phyloP scores from a whole-genome alignment of 2,797 vertebrate species.

The Acropternis orthonyx region DNA sequence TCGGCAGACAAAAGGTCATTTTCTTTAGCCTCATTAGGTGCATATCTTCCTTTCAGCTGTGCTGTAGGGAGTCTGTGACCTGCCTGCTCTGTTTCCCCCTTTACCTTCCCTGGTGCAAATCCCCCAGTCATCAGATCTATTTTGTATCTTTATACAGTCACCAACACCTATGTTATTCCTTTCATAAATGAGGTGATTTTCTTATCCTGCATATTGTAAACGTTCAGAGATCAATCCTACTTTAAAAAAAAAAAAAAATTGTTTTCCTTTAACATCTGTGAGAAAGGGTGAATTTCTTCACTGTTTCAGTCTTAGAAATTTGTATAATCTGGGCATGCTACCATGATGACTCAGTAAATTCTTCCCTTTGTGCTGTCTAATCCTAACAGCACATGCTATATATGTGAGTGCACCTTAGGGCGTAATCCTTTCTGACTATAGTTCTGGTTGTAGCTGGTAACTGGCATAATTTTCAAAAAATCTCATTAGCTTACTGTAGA shows the following conservation, averaged over 20 bases:
- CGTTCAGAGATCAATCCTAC: neutral
- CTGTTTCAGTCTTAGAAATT: neutral
- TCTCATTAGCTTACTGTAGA: conserved; percentile 11
- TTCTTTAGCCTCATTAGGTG: neutral
- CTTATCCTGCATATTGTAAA: neutral
- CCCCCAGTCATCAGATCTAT: neutral
- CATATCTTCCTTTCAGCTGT: neutral
- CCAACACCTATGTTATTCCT: neutral
- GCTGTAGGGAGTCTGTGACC: neutral
- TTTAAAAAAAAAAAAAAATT: no score
- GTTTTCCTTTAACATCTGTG: neutral
- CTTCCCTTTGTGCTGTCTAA: neutral
- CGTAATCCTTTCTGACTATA: neutral
- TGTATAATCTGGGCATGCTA: neutral
- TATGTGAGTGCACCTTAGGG: neutral
- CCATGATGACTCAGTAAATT: neutral
- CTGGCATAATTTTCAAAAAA: neutral
- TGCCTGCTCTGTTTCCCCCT: neutral
- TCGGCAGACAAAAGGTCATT: neutral
- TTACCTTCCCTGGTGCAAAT: neutral
- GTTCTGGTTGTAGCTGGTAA: neutral
- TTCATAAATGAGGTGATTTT: neutral
- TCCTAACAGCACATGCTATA: neutral
- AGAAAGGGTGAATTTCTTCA: neutral
- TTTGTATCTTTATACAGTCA: neutral